phyloP scores from a whole-genome alignment of 1,140 invertebrate genomes.

The Drosophila albomicans region DNA sequence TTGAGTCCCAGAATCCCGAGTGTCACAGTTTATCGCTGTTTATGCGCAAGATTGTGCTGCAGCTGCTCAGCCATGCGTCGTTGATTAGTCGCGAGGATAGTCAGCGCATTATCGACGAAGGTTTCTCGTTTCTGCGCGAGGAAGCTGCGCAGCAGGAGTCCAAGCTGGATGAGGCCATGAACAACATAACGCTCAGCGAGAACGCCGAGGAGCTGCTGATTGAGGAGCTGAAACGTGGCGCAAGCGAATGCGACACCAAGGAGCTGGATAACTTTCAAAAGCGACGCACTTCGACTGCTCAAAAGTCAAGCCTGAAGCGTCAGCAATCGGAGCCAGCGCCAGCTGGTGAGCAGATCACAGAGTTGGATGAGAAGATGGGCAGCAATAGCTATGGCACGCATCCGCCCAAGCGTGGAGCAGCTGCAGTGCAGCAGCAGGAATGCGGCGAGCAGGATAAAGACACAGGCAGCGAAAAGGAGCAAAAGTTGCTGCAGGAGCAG shows the following conservation, averaged over 20 bases:
- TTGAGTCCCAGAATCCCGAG: conserved; percentile 86
- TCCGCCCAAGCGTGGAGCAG: conserved; percentile 64
- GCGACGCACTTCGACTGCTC: conserved; percentile 69
- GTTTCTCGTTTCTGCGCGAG: conserved; percentile 77
- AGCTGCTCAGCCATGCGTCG: conserved; percentile 89
- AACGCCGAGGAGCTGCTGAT: conserved; percentile 82
- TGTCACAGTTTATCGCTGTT: conserved; percentile 92
- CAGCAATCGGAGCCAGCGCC: conserved; percentile 81
- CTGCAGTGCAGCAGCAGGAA: conserved; percentile 45
- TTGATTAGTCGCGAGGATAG: conserved; percentile 77
- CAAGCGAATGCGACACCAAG: conserved; percentile 60
- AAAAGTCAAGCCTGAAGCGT: conserved; percentile 65
- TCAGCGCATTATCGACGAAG: conserved; percentile 77
- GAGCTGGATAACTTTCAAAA: conserved; percentile 69
- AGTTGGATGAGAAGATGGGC: conserved; percentile 43
- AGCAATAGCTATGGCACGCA: conserved; percentile 72
- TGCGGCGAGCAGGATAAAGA: conserved; percentile 74
- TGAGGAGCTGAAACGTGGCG: conserved; percentile 73
- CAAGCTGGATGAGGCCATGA: conserved; percentile 80
- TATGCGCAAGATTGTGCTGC: conserved; percentile 92
- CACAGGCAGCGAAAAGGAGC: conserved; percentile 71
- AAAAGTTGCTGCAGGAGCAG: conserved; percentile 43
- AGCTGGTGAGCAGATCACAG: neutral
- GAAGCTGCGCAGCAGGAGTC: conserved; percentile 79
- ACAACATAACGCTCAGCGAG: conserved; percentile 75